Conservation (phyloP, 2,888 invertebrate genomes). For the Alentia gelatinosa region DNA sequence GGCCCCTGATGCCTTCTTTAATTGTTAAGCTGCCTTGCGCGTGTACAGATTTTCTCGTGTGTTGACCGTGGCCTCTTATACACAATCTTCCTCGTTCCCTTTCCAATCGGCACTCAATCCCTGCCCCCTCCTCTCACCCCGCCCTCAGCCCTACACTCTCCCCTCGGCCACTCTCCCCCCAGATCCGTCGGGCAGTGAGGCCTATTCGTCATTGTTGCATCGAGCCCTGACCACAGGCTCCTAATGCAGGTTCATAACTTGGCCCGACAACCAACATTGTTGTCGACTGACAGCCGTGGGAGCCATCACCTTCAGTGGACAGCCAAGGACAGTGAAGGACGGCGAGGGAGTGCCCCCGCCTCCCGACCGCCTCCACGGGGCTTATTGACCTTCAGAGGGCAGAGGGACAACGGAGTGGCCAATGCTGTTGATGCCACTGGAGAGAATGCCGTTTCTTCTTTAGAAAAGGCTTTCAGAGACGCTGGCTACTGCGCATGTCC, state of each 20-base stretch:
- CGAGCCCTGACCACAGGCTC: neutral
- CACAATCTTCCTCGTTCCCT: too few relatives aligned
- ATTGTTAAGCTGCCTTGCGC: too few relatives aligned
- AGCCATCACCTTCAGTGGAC: neutral
- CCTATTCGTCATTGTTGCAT: neutral
- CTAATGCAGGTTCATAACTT: neutral
- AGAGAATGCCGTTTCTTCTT: neutral
- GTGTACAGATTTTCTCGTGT: too few relatives aligned
- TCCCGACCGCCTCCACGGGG: neutral
- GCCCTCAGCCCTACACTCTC: too few relatives aligned
- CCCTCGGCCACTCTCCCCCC: too few relatives aligned
- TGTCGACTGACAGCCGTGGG: neutral
- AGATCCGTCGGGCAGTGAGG: neutral
- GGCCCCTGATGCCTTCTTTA: too few relatives aligned
- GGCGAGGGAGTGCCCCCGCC: too few relatives aligned
- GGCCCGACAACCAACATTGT: neutral
- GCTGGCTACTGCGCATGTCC: neutral
- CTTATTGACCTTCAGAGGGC: neutral
- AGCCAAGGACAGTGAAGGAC: neutral
- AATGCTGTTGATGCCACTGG: constrained; percentile 1
- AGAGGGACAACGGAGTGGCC: neutral
- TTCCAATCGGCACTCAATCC: neutral
- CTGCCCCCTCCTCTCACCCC: neutral
- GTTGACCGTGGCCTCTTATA: too few relatives aligned
- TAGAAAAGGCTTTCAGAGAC: too few relatives aligned